Conservation (phyloP, 2,888 invertebrate genomes). For the Unio delphinus region DNA sequence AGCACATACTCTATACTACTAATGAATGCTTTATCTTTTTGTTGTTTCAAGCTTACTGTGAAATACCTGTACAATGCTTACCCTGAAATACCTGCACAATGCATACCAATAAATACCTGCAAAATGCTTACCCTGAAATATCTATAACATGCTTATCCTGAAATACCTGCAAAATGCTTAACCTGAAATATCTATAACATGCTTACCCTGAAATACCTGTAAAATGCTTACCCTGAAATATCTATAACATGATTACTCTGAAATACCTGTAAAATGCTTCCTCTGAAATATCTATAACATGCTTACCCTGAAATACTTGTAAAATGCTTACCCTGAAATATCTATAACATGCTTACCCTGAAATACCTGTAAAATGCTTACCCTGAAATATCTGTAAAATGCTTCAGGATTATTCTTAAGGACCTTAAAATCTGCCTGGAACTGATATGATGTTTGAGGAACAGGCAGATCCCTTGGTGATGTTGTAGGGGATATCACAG, state of each 20-base stretch:
- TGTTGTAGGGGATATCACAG: background rate
- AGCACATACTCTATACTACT: too few species aligned
- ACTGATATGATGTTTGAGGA: constrained; percentile 62
- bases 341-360: constrained; percentile 21
- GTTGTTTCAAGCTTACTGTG: too few species aligned
- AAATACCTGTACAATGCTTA: constrained; percentile 18
- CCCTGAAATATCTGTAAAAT: constrained; percentile 65
- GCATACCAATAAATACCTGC: background rate
- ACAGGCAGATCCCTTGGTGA: constrained; percentile 26
- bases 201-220: constrained; percentile 63
- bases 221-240: constrained; percentile 37
- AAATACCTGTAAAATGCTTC: constrained; percentile 19
- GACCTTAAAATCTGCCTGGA: constrained; percentile 64
- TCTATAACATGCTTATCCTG: constrained; percentile 45
- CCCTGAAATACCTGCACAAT: constrained; percentile 62
- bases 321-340: constrained; percentile 62
- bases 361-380: constrained; percentile 20
- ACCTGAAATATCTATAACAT: background rate
- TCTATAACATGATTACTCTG: too few species aligned
- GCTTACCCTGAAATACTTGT: constrained; percentile 9
- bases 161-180: too few species aligned
- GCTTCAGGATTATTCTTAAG: constrained; percentile 51
- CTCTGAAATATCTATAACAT: constrained; percentile 65
- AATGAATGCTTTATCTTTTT: too few species aligned
- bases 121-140: constrained; percentile 62